phyloP scores from a whole-genome alignment of 2,113 vertebrate genomes.

The Cricetomys ansorgei region DNA sequence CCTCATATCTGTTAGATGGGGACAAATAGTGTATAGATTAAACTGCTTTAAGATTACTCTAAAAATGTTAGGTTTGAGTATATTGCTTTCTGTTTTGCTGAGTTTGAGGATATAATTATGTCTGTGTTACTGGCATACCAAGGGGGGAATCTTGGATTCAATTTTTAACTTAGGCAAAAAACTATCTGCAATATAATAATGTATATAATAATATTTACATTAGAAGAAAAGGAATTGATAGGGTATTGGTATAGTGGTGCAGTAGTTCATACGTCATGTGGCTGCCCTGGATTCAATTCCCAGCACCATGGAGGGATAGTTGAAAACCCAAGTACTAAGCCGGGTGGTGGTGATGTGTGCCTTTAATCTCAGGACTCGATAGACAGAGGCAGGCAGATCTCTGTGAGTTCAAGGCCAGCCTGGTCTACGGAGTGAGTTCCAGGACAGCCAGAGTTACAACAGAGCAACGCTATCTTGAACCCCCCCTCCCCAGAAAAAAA shows the following conservation, averaged over 20 bases:
- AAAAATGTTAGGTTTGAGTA: not conserved
- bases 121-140: slow-evolving; percentile 6
- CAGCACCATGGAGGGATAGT: not conserved
- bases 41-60: not conserved
- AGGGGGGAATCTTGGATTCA: not conserved
- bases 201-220: slow-evolving; percentile 13
- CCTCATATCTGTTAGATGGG: not conserved
- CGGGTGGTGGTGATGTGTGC: no score
- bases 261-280: no score
- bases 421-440: no score
- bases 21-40: not conserved
- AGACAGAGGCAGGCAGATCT: no score
- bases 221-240: not conserved
- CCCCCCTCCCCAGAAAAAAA: no score
- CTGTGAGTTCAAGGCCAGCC: no score
- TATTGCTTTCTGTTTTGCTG: slow-evolving; percentile 23
- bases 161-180: slow-evolving; percentile 44
- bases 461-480: no score
- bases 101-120: slow-evolving; percentile 26
- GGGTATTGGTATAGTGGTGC: not conserved
- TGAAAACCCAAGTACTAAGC: slow-evolving; percentile 30
- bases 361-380: no score
- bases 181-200: slow-evolving; percentile 2
- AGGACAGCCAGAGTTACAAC: no score
- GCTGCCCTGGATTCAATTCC: not conserved